Evolutionary conservation across 2,113 vertebrate genomes (phyloP), one percentile per base, ranked within the genome.

Genomic region (Maccullochella peelii): DNA sequence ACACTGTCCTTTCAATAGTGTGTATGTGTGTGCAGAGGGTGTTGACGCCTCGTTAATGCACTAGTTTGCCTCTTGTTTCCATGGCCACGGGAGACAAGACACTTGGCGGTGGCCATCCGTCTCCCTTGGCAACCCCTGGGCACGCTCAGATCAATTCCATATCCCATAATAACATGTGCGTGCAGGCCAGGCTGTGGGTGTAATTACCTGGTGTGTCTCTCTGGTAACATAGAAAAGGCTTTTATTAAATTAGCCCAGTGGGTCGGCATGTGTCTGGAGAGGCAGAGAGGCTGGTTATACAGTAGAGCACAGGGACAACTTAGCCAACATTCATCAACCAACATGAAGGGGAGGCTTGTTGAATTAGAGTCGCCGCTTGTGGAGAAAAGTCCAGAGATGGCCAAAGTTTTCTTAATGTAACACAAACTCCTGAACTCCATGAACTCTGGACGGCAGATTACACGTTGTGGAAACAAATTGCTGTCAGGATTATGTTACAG

Each of bases 191-290:
- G 67, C 82, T 77, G 79, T 57, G 84, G 86, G 86, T 91, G 86
- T 93, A 94, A 93, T 94, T 94, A 93, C 89, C 83, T 86, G 86
- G 52, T 73, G 63, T 62, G 87, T 94, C 92, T 92, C 92, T 30
- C 72, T 85, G 88, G 93, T 79, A 91, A 92, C 90, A 83, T 83
- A 83, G 82, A 57, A 86, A 90, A 82, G 65, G 86, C 86, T 85
- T 87, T 93, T 92, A 94, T 94, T 93, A 92, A 94, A 93, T 94
- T 93, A 94, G 88, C 88, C 90, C 87, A 91, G 90, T 93, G 92
- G 92, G 92, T 94, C 83, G 76, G 79, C 89, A 54, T 89, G 85
- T 52, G 81, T 91, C 86, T 77, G 80, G 85, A 89, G 91, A 91
- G 87, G 77, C 73, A 38, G 79, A 73, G 80, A 79, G 70, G 73